These are phyloP conservation scores for Aplocera efformata DNA, from an alignment of 2,888 invertebrate species.

Conservation along the genomic window DNA sequence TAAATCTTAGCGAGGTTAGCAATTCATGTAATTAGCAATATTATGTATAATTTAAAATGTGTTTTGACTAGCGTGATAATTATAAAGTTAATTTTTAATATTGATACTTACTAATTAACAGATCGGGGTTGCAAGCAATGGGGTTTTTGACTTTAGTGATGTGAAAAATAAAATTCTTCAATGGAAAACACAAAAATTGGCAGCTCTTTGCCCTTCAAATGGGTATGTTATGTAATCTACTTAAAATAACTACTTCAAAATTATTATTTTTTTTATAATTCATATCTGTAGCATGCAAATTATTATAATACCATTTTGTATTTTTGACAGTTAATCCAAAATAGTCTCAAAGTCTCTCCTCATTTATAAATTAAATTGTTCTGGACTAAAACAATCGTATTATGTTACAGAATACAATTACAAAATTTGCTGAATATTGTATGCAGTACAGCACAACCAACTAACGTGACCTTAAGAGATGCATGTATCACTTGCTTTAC, in stretches of 20 bases:
- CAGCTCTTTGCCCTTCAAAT: slow-evolving; percentile 65
- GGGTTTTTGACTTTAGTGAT: slow-evolving; percentile 67
- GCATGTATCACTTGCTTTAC: slow-evolving; percentile 84
- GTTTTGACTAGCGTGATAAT: too few relatives aligned
- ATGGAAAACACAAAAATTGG: slow-evolving; percentile 73
- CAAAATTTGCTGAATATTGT: slow-evolving; percentile 81
- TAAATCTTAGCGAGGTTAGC: slow-evolving; percentile 70
- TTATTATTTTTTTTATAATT: background rate
- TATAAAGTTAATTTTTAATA: too few relatives aligned
- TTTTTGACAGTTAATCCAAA: too few relatives aligned
- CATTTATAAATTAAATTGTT: too few relatives aligned
- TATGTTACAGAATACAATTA: slow-evolving; percentile 55
- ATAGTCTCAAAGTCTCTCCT: too few relatives aligned
- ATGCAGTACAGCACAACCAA: slow-evolving; percentile 83
- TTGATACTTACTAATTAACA: slow-evolving; percentile 36
- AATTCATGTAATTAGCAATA: slow-evolving; percentile 3
- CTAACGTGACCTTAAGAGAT: slow-evolving; percentile 78
- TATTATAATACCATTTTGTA: too few relatives aligned
- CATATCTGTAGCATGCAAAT: background rate
- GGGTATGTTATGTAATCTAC: slow-evolving; percentile 40
- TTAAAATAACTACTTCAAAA: background rate
- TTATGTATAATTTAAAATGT: too few relatives aligned
- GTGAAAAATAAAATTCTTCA: slow-evolving; percentile 73
- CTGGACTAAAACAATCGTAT: too few relatives aligned
- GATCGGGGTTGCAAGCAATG: slow-evolving; percentile 62